These are phyloP conservation scores for Melipona beecheii DNA, from an alignment of 2,888 invertebrate genomes.

Conservation along the genomic window DNA sequence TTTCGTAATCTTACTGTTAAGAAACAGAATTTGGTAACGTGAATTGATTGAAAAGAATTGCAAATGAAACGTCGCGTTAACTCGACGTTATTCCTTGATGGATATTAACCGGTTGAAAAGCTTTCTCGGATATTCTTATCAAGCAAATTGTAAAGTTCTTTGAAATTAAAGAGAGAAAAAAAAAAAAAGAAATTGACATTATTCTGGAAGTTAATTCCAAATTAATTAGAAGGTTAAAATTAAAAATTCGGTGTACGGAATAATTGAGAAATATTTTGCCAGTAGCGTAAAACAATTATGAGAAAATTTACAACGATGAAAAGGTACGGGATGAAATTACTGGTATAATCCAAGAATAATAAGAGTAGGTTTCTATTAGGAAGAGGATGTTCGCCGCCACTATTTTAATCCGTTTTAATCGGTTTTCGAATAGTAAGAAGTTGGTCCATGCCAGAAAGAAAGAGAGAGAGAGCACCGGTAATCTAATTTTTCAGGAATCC, in stretches of 20 bases:
- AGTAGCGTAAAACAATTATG: not conserved
- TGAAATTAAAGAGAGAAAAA: too few species aligned
- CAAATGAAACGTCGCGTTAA: too few species aligned
- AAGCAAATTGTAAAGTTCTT: too few species aligned
- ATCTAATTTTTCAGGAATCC: slow-evolving; percentile 39
- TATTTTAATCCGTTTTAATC: not conserved
- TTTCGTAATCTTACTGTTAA: too few species aligned
- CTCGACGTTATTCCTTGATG: too few species aligned
- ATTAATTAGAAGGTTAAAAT: not conserved
- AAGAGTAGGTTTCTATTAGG: not conserved
- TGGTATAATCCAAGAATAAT: not conserved
- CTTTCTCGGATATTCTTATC: too few species aligned
- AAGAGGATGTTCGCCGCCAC: not conserved
- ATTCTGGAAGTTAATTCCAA: not conserved
- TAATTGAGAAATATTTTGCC: not conserved
- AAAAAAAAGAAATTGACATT: too few species aligned
- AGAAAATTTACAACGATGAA: not conserved
- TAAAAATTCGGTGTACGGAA: not conserved
- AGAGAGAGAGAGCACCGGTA: slow-evolving; percentile 6
- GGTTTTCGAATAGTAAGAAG: not conserved
- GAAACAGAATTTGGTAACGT: too few species aligned
- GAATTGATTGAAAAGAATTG: too few species aligned
- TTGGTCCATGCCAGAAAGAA: not conserved
- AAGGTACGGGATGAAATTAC: not conserved
- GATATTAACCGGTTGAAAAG: too few species aligned